Conservation (phyloP, 1,140 invertebrate species). For the Cydia fagiglandana region DNA sequence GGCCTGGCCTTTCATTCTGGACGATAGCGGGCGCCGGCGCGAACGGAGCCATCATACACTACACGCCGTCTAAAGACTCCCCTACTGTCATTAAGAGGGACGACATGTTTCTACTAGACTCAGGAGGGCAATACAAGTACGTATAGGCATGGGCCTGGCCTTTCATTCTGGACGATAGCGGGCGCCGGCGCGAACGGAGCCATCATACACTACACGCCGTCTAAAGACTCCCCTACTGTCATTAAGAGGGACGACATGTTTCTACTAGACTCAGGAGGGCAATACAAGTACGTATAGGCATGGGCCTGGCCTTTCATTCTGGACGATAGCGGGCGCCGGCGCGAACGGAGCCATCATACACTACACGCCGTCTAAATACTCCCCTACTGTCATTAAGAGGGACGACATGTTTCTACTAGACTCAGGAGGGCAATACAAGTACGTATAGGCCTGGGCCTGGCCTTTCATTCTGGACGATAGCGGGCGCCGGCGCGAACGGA, state of each 20-base stretch:
- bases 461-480: slow-evolving; percentile 96
- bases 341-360: slow-evolving; percentile 97
- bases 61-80: slow-evolving; percentile 85
- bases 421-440: slow-evolving; percentile 91
- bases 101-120: slow-evolving; percentile 94
- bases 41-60: slow-evolving; percentile 97
- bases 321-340: slow-evolving; percentile 94
- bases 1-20: slow-evolving; percentile 93
- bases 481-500: slow-evolving; percentile 92
- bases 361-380: slow-evolving; percentile 87
- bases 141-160: slow-evolving; percentile 86
- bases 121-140: slow-evolving; percentile 89
- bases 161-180: slow-evolving; percentile 96
- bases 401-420: slow-evolving; percentile 94
- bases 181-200: slow-evolving; percentile 94
- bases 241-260: slow-evolving; percentile 90
- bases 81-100: slow-evolving; percentile 85
- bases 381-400: slow-evolving; percentile 85
- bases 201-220: slow-evolving; percentile 95
- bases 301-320: slow-evolving; percentile 94
- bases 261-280: slow-evolving; percentile 96
- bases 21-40: slow-evolving; percentile 95
- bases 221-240: slow-evolving; percentile 83
- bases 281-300: slow-evolving; percentile 82
- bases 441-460: slow-evolving; percentile 81